A percentile compares a stretch with the other conserved stretches of the same genome.
Evolutionary conservation across 2,888 invertebrate genomes (phyloP).

Genomic region (Itoplectis maculator): DNA sequence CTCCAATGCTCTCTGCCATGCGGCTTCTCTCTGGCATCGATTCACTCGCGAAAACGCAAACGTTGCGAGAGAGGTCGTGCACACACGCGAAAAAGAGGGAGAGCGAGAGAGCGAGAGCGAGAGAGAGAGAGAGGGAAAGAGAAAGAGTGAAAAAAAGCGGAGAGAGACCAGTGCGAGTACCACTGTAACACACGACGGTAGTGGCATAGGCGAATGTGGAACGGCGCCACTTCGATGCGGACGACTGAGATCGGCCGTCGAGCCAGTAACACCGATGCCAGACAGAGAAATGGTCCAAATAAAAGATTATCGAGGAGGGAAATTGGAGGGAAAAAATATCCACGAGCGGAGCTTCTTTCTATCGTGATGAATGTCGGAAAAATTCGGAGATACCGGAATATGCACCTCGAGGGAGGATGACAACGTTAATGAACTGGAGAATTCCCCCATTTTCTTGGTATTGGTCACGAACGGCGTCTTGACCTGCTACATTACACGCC

Average conservation of each 20-base stretch:
- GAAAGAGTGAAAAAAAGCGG: not conserved
- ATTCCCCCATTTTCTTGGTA: constrained; percentile 66
- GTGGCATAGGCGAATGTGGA: constrained; percentile 50
- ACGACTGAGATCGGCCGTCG: constrained; percentile 42
- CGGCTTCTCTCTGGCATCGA: constrained; percentile 44
- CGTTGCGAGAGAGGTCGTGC: constrained; percentile 34
- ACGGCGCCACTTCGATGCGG: constrained; percentile 61
- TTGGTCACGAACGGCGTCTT: not conserved
- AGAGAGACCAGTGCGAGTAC: constrained; percentile 13
- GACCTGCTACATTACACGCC: not conserved
- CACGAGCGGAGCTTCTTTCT: constrained; percentile 39
- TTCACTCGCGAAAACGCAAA: constrained; percentile 48
- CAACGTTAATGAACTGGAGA: constrained; percentile 69
- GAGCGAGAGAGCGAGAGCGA: not conserved
- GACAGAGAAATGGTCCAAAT: constrained; percentile 52
- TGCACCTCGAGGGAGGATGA: constrained; percentile 49
- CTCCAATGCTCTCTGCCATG: constrained; percentile 13
- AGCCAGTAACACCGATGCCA: constrained; percentile 56
- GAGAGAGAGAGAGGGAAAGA: not conserved
- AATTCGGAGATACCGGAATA: constrained; percentile 52
- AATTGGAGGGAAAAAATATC: constrained; percentile 28
- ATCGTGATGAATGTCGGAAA: constrained; percentile 47
- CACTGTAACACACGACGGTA: constrained; percentile 34
- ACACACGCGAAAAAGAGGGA: not conserved
- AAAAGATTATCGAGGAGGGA: constrained; percentile 46